Percentiles rank a stretch among this genome's conserved stretches.
Evolutionary conservation across 30 jellyfish, hydroid and myxozoan species (phyloP).

Genomic region (Turritopsis dohrnii): DNA sequence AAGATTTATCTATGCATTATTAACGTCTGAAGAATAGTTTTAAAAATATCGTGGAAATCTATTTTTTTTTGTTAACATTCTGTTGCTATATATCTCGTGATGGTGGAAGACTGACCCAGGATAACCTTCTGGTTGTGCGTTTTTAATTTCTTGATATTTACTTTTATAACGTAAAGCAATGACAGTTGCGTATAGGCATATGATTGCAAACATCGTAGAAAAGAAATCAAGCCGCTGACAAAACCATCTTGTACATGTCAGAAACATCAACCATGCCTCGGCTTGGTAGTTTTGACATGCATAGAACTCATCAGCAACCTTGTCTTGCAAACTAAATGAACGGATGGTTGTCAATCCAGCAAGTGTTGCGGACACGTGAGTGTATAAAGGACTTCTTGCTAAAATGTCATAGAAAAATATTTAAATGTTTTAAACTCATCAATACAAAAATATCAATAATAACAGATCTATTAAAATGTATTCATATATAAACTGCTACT

Average conservation of each 20-base stretch:
- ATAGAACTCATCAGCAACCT: slow-evolving; percentile 39
- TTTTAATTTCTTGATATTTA: slow-evolving; percentile 22
- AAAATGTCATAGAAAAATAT: neutral
- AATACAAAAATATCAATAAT: too few species aligned
- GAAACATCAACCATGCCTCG: slow-evolving; percentile 54
- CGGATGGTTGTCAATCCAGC: slow-evolving; percentile 67
- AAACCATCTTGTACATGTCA: slow-evolving; percentile 53
- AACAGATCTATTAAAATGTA: neutral
- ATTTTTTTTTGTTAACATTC: too few species aligned
- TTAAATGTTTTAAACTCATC: too few species aligned
- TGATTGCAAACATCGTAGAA: slow-evolving; percentile 23
- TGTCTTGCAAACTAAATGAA: slow-evolving; percentile 30
- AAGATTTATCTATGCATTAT: too few species aligned
- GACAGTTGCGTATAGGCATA: slow-evolving; percentile 41
- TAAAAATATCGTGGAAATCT: too few species aligned
- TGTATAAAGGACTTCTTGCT: slow-evolving; percentile 75
- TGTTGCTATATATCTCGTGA: too few species aligned
- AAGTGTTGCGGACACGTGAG: slow-evolving; percentile 61
- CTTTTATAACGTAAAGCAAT: slow-evolving; percentile 33
- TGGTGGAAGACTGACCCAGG: too few species aligned
- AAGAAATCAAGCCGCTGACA: slow-evolving; percentile 51
- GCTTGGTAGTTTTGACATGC: slow-evolving; percentile 62
- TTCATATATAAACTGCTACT: neutral
- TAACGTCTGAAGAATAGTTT: too few species aligned
- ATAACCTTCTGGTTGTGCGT: too few species aligned